phyloP scores from a whole-genome alignment of 1,140 invertebrate species.

The Watersipora subatra region DNA sequence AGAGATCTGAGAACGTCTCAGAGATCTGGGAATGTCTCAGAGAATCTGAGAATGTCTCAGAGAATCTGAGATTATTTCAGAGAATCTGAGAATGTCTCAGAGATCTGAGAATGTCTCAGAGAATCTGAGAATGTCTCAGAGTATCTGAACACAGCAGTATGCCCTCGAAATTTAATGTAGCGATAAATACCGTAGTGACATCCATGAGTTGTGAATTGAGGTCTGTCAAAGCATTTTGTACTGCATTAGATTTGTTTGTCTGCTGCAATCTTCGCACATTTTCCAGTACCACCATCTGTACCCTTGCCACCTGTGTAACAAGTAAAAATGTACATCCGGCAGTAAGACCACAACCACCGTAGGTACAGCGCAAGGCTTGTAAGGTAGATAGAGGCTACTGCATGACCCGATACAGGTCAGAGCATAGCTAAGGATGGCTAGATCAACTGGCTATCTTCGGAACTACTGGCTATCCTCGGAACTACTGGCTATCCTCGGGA shows the following conservation, averaged over 20 bases:
- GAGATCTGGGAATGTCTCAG: too few species aligned
- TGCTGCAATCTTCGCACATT: conserved; percentile 46
- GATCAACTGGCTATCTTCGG: too few species aligned
- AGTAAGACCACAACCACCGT: too few species aligned
- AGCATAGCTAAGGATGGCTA: neutral
- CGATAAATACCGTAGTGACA: conserved; percentile 41
- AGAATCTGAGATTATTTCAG: too few species aligned
- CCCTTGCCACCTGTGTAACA: conserved; percentile 50
- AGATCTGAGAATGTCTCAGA: too few species aligned
- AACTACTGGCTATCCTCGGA: too few species aligned
- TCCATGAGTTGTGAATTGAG: conserved; percentile 47
- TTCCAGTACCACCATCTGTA: conserved; percentile 57
- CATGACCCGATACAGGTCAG: neutral
- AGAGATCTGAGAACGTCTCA: too few species aligned
- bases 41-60: neutral
- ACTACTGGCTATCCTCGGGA: too few species aligned
- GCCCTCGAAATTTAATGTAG: neutral
- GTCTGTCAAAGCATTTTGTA: conserved; percentile 22
- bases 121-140: neutral
- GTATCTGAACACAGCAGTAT: neutral
- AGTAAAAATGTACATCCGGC: conserved; percentile 9
- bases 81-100: too few species aligned
- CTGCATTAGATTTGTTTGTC: conserved; percentile 30
- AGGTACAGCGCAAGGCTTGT: too few species aligned
- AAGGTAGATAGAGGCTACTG: too few species aligned